Conservation (phyloP, 2,888 invertebrate species). For the Hirudinaria manillensis region DNA sequence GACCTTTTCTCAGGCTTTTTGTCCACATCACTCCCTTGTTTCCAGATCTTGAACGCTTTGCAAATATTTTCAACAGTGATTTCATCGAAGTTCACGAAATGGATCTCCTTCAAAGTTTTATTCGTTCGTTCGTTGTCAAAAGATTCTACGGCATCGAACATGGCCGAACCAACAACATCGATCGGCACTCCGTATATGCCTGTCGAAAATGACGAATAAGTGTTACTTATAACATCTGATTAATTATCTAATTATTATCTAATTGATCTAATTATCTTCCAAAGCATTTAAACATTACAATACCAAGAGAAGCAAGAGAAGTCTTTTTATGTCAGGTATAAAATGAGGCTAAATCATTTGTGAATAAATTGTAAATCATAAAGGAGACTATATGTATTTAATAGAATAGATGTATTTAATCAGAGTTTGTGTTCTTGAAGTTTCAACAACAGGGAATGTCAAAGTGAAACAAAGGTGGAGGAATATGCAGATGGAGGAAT, state of each 20-base stretch:
- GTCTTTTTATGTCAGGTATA: too few species aligned
- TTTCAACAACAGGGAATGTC: too few species aligned
- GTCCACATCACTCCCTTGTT: slow-evolving; percentile 7
- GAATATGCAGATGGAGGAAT: too few species aligned
- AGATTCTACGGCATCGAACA: neutral
- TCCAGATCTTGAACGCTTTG: neutral
- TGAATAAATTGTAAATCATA: too few species aligned
- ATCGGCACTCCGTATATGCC: slow-evolving; percentile 7
- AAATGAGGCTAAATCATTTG: neutral
- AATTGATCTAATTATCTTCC: neutral
- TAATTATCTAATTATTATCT: neutral
- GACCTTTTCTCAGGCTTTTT: neutral
- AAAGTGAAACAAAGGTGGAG: too few species aligned
- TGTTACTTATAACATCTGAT: neutral
- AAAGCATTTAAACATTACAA: too few species aligned
- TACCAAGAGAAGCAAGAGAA: too few species aligned
- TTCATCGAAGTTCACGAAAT: slow-evolving; percentile 21
- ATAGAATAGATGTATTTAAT: too few species aligned
- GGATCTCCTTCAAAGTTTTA: slow-evolving; percentile 19
- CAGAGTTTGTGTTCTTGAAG: too few species aligned
- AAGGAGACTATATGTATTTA: too few species aligned
- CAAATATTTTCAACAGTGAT: neutral
- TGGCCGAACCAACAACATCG: neutral
- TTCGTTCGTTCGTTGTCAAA: neutral
- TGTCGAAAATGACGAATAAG: neutral